Conservation (phyloP, 2,888 invertebrate genomes). For the Noctuana brunneofusca region DNA sequence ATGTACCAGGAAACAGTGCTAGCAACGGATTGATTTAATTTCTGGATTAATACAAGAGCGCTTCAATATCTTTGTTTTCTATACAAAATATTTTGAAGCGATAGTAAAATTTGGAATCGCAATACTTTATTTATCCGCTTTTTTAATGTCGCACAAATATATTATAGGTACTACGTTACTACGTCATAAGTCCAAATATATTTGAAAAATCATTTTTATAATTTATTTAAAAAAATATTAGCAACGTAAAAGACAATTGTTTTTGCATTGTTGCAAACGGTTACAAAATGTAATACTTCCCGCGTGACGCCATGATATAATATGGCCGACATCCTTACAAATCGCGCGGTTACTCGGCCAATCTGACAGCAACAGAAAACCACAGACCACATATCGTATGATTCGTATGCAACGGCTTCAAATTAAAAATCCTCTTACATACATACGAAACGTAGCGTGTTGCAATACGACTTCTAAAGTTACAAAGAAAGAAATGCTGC, state of each 20-base stretch:
- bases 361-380: conserved; percentile 16
- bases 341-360: conserved; percentile 11
- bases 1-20: conserved; percentile 36
- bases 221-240: no score
- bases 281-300: not conserved
- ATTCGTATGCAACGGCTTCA: not conserved
- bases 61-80: not conserved
- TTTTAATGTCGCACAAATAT: no score
- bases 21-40: conserved; percentile 38
- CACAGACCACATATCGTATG: conserved; percentile 19
- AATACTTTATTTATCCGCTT: no score
- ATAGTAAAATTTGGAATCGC: no score
- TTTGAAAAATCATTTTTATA: no score
- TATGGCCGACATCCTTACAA: conserved; percentile 17
- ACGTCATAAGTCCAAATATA: no score
- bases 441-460: conserved; percentile 5
- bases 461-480: conserved; percentile 16
- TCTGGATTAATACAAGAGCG: conserved; percentile 15
- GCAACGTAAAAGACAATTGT: not conserved
- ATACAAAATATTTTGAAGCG: no score
- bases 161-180: no score
- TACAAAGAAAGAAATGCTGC: conserved; percentile 9
- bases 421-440: not conserved
- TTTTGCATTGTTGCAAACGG: not conserved
- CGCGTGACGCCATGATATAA: not conserved